Conservation (phyloP, 2,888 invertebrate species). For the Saturnia japonica region DNA sequence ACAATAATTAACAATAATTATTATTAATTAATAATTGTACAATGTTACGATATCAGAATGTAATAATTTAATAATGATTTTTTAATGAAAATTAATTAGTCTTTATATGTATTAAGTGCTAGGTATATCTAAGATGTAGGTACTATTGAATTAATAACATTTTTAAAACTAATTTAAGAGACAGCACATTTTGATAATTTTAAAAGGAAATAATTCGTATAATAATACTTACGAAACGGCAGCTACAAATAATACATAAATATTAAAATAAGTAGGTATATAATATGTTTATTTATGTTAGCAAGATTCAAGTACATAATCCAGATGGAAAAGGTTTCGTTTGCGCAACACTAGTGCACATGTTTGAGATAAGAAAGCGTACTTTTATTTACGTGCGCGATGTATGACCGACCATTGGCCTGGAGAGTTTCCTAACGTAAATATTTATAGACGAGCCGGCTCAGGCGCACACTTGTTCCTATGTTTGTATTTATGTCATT, state of each 20-base stretch:
- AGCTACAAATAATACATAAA: conserved; percentile 1
- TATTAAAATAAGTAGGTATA: conserved; percentile 8
- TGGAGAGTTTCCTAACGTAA: conserved; percentile 78
- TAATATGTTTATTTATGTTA: conserved; percentile 14
- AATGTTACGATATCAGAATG: too few relatives aligned
- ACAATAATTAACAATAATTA: too few relatives aligned
- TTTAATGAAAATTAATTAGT: neutral
- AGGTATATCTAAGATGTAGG: too few relatives aligned
- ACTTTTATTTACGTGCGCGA: conserved; percentile 70
- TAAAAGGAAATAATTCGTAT: too few relatives aligned
- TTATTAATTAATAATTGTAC: too few relatives aligned
- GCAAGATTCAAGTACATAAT: conserved; percentile 10
- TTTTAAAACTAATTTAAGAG: too few relatives aligned
- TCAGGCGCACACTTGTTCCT: conserved; percentile 71
- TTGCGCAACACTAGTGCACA: conserved; percentile 71
- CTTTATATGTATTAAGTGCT: too few relatives aligned
- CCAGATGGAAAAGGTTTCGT: conserved; percentile 36
- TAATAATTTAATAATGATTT: neutral
- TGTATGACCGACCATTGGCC: conserved; percentile 75
- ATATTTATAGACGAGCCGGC: conserved; percentile 74
- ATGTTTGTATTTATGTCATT: conserved; percentile 79
- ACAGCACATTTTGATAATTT: too few relatives aligned
- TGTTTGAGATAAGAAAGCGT: conserved; percentile 76
- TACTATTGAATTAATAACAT: too few relatives aligned
- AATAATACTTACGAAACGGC: neutral